Conservation (phyloP, 2,797 vertebrate species). For the Protonibea diacanthus region DNA sequence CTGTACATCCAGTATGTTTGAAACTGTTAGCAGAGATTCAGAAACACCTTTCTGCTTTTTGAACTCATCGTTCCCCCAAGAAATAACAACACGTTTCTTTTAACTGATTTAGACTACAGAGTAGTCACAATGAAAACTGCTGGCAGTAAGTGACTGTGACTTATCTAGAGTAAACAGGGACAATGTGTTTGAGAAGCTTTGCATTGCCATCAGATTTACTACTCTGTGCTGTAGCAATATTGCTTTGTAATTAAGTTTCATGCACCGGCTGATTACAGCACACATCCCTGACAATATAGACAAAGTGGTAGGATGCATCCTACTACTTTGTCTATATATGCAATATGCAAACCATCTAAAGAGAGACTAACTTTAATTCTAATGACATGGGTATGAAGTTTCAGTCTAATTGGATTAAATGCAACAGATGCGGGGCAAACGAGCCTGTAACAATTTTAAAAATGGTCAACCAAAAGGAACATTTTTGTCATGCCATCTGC, state of each 20-base stretch:
- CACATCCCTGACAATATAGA: no score
- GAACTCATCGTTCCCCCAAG: background rate
- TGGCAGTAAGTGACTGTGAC: background rate
- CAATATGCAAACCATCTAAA: background rate
- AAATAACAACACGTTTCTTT: background rate
- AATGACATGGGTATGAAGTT: background rate
- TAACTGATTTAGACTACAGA: background rate
- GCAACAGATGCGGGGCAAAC: slow-evolving; percentile 31
- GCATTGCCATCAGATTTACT: background rate
- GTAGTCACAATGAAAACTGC: background rate
- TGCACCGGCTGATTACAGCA: background rate
- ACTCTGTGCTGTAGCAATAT: background rate
- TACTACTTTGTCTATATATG: no score
- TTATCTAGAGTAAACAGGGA: background rate
- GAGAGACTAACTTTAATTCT: background rate
- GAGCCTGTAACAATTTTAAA: slow-evolving; percentile 8
- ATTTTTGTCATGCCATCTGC: slow-evolving; percentile 18
- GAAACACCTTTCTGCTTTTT: background rate
- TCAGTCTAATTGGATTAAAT: slow-evolving; percentile 22
- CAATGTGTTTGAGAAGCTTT: background rate
- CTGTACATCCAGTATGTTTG: slow-evolving; percentile 18
- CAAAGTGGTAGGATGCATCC: background rate
- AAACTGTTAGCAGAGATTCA: slow-evolving; percentile 13
- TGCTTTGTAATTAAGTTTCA: background rate
- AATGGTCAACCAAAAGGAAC: slow-evolving; percentile 39